These are phyloP conservation scores for Crocodylus rhombifer DNA, from an alignment of 2,797 vertebrate genomes.

Conservation along the genomic window DNA sequence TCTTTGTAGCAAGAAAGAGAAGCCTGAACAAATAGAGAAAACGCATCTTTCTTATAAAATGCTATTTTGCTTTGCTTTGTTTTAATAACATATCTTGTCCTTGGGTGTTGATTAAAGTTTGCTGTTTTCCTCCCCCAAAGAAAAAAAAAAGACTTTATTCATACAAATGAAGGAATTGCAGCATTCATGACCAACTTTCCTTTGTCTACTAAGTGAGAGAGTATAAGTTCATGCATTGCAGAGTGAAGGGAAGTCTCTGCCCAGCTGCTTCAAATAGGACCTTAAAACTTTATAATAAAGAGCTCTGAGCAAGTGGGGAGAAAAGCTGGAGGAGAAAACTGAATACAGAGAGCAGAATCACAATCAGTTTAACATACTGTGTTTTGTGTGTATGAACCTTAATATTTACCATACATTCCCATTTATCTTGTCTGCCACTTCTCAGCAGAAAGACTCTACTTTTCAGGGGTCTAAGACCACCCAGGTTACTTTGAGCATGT, in stretches of 20 bases:
- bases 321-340: not conserved
- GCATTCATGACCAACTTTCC: not conserved
- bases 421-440: not conserved
- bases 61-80: not conserved
- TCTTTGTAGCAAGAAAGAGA: not conserved
- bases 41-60: not conserved
- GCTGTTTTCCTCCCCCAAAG: not conserved
- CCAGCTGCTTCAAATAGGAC: not conserved
- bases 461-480: constrained; percentile 61
- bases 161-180: not conserved
- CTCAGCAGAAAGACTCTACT: constrained; percentile 50
- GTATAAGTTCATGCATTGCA: not conserved
- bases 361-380: not conserved
- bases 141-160: not conserved
- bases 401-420: not conserved
- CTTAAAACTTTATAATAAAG: not conserved
- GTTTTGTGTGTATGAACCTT: not conserved
- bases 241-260: not conserved
- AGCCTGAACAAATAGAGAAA: not conserved
- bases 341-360: not conserved
- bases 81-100: not conserved
- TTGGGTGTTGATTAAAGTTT: not conserved
- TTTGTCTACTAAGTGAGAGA: not conserved
- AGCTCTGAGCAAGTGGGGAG: not conserved
- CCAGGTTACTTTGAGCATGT: constrained; percentile 40